Conservation (phyloP, 2,888 invertebrate genomes). For the Fissipunctia ypsillon region DNA sequence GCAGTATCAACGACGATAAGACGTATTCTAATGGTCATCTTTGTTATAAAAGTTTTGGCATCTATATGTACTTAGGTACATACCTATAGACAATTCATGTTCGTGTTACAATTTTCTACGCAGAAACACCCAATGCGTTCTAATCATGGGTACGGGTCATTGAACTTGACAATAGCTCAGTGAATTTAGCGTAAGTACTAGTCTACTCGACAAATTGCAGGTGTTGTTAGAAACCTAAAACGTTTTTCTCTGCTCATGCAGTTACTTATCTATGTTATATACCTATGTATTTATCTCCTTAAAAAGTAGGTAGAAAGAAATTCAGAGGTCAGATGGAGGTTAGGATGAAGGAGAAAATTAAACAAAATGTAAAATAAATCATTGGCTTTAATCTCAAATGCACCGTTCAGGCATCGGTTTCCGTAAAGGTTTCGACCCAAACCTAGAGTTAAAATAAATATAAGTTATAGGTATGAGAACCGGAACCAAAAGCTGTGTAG, state of each 20-base stretch:
- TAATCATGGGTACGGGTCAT: conserved; percentile 73
- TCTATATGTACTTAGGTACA: neutral
- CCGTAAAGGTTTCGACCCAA: neutral
- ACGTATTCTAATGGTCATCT: neutral
- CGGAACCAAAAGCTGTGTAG: too few relatives aligned
- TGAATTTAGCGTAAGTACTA: conserved; percentile 68
- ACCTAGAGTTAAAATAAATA: neutral
- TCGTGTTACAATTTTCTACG: conserved; percentile 53
- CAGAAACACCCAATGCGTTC: conserved; percentile 70
- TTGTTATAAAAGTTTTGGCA: neutral
- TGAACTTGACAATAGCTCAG: conserved; percentile 77
- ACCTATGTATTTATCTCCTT: neutral
- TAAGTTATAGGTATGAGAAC: too few relatives aligned
- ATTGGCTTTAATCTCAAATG: neutral
- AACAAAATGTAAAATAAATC: neutral
- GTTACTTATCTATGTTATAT: neutral
- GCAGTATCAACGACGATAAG: too few relatives aligned
- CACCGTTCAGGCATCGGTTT: neutral
- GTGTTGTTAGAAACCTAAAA: conserved; percentile 38
- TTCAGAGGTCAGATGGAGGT: neutral
- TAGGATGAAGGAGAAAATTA: conserved; percentile 3
- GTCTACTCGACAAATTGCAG: conserved; percentile 65
- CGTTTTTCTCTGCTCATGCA: neutral
- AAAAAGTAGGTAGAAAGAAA: neutral
- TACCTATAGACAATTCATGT: neutral